A percentile compares a stretch with the other conserved stretches of the same genome.
These are phyloP conservation scores for Paguma larvata DNA, from an alignment of 2,797 vertebrate species.

Conservation along the genomic window DNA sequence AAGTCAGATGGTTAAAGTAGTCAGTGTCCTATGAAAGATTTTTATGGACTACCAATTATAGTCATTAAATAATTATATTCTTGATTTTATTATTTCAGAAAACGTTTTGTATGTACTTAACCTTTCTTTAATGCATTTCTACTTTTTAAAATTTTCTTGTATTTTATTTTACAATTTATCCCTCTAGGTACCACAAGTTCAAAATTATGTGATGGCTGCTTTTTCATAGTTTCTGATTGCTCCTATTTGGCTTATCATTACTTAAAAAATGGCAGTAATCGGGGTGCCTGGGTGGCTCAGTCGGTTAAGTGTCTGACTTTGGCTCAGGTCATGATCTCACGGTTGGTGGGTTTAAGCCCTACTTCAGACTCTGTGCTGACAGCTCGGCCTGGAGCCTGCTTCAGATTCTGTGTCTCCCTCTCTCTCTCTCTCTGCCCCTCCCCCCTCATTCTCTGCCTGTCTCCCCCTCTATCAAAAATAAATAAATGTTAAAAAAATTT, in stretches of 20 bases:
- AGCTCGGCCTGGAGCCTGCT: no score
- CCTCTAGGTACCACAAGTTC: not conserved
- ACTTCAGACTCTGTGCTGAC: no score
- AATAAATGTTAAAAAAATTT: no score
- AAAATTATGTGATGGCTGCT: not conserved
- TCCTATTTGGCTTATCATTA: not conserved
- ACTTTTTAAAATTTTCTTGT: not conserved
- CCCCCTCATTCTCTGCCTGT: no score
- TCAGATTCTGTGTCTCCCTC: no score
- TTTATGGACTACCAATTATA: not conserved
- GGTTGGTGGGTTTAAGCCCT: no score
- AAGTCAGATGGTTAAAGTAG: not conserved
- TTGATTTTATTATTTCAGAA: slow-evolving; percentile 26
- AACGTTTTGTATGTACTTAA: not conserved
- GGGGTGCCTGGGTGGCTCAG: no score
- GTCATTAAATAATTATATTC: slow-evolving; percentile 21
- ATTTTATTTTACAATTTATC: slow-evolving; percentile 44
- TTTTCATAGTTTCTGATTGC: not conserved
- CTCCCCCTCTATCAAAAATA: no score
- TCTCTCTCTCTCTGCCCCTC: no score
- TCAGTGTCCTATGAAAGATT: not conserved
- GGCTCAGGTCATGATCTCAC: no score
- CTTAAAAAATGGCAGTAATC: not conserved
- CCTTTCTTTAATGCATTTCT: not conserved
- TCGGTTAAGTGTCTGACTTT: no score